These are phyloP conservation scores for Peromyscus leucopus DNA, from an alignment of 2,113 vertebrate species.

Conservation along the genomic window DNA sequence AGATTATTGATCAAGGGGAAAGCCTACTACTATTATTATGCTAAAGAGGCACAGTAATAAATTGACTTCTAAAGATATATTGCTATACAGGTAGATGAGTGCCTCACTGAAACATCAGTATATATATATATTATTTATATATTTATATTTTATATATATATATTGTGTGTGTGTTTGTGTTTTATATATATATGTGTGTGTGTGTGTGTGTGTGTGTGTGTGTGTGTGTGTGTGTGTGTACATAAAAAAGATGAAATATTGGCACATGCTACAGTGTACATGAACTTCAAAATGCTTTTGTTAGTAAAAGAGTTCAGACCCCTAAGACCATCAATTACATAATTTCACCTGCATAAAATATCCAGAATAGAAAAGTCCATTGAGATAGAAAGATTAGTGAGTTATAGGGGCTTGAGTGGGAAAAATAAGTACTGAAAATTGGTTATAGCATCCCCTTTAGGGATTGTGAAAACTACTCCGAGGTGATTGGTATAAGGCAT, in stretches of 20 bases:
- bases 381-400: neutral
- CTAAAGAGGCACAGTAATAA: neutral
- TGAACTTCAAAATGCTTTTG: constrained; percentile 7
- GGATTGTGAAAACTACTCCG: neutral
- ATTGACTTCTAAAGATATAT: neutral
- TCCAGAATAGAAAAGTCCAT: neutral
- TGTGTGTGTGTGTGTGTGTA: neutral
- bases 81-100: neutral
- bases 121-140: neutral
- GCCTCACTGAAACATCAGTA: neutral
- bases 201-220: too few relatives aligned
- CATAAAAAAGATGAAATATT: constrained; percentile 5
- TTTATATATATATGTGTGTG: neutral
- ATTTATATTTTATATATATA: neutral
- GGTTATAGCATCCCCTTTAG: neutral
- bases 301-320: neutral
- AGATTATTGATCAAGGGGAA: neutral
- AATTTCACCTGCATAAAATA: constrained; percentile 23
- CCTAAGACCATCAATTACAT: neutral
- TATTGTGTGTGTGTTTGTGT: neutral
- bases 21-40: neutral
- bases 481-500: neutral
- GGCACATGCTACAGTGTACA: neutral
- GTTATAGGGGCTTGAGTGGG: neutral
- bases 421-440: neutral